These are phyloP conservation scores for Nomada ruficornis DNA, from an alignment of 2,888 invertebrate species.

Conservation along the genomic window DNA sequence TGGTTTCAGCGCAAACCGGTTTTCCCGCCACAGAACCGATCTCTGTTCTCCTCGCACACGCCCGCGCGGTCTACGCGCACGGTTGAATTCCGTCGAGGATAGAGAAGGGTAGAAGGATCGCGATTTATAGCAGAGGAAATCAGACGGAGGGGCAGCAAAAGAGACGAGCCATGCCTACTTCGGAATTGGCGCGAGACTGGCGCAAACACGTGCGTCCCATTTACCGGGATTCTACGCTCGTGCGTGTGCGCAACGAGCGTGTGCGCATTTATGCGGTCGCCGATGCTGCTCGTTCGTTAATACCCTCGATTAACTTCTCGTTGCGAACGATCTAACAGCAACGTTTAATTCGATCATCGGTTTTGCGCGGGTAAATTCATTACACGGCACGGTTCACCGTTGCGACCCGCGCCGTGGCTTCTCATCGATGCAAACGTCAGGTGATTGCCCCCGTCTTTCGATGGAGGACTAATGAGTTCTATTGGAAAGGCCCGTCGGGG, in stretches of 20 bases:
- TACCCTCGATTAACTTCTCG: slow-evolving; percentile 57
- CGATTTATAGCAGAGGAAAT: not conserved
- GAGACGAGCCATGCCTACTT: slow-evolving; percentile 10
- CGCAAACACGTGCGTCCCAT: slow-evolving; percentile 63
- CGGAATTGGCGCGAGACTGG: slow-evolving; percentile 56
- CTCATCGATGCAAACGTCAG: not conserved
- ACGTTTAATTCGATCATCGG: slow-evolving; percentile 57
- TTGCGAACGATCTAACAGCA: slow-evolving; percentile 48
- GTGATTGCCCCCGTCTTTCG: not conserved
- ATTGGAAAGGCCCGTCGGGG: not conserved
- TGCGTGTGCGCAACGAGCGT: slow-evolving; percentile 38
- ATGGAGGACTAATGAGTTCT: not conserved
- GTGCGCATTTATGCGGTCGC: slow-evolving; percentile 25
- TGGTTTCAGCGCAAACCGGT: slow-evolving; percentile 52
- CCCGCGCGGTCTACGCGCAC: not conserved
- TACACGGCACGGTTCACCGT: slow-evolving; percentile 21
- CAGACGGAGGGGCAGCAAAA: not conserved
- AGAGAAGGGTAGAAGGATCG: not conserved
- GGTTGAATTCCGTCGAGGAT: not conserved
- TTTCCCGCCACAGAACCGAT: slow-evolving; percentile 19
- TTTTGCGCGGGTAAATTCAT: slow-evolving; percentile 47
- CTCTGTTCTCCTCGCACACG: not conserved
- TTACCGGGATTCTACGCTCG: slow-evolving; percentile 50
- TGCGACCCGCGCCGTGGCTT: not conserved
- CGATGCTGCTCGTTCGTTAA: slow-evolving; percentile 32